A percentile compares a stretch with the other conserved stretches of the same genome.
phyloP scores from a whole-genome alignment of 1,140 invertebrate genomes.

The Colletes gigas region DNA sequence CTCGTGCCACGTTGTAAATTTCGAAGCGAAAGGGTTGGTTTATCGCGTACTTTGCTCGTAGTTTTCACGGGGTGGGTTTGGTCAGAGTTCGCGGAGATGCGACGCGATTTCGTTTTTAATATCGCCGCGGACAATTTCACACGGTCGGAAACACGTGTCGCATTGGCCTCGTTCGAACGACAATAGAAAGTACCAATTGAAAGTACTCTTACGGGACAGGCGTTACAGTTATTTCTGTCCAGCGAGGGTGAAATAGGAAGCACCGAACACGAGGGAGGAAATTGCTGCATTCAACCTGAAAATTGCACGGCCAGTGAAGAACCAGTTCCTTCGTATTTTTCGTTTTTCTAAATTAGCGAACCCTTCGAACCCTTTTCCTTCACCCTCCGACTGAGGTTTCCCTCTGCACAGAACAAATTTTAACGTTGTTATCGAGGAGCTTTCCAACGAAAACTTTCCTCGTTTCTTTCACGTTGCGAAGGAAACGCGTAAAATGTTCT shows the following conservation, averaged over 20 bases:
- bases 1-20: no score
- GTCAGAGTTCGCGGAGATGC: neutral
- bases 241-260: neutral
- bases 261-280: neutral
- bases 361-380: no score
- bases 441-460: conserved; percentile 9
- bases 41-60: no score
- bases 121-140: neutral
- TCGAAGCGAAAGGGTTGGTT: no score
- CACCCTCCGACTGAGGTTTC: neutral
- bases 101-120: neutral
- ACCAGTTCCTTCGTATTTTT: no score
- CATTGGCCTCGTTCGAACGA: neutral
- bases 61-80: no score
- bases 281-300: neutral
- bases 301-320: neutral
- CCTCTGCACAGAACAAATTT: conserved; percentile 9
- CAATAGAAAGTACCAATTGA: neutral
- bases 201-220: neutral
- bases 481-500: no score
- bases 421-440: neutral
- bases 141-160: neutral
- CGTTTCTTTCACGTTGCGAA: neutral
- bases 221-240: neutral
- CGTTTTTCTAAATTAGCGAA: no score